These are phyloP conservation scores for Protonibea diacanthus DNA, from an alignment of 2,797 vertebrate genomes.

Conservation along the genomic window DNA sequence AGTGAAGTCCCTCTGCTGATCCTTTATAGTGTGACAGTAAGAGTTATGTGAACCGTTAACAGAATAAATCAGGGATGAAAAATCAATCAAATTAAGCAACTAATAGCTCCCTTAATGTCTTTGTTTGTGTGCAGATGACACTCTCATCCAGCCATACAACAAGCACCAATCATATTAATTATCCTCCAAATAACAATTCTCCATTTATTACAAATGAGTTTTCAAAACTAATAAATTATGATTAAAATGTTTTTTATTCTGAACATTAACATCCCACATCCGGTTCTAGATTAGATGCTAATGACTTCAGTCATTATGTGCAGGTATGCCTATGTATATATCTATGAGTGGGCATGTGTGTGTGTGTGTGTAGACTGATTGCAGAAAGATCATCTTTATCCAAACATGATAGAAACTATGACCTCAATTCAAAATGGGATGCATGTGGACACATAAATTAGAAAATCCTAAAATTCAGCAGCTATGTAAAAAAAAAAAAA, in stretches of 20 bases:
- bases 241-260: constrained; percentile 60
- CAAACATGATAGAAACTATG: constrained; percentile 2
- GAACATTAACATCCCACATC: constrained; percentile 29
- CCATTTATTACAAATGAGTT: constrained; percentile 69
- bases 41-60: constrained; percentile 71
- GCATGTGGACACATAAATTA: neutral
- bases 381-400: neutral
- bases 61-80: constrained; percentile 81
- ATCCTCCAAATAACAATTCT: constrained; percentile 72
- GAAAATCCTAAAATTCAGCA: constrained; percentile 12
- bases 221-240: constrained; percentile 61
- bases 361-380: neutral
- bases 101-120: constrained; percentile 82
- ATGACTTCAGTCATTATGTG: constrained; percentile 23
- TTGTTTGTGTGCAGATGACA: constrained; percentile 80
- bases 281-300: neutral
- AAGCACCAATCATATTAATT: constrained; percentile 77
- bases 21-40: constrained; percentile 50
- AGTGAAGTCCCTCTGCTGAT: constrained; percentile 25
- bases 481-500: neutral
- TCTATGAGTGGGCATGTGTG: neutral
- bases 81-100: constrained; percentile 83
- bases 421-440: constrained; percentile 14
- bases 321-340: constrained; percentile 13
- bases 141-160: constrained; percentile 73